These are phyloP conservation scores for Myotis brandtii DNA, from an alignment of 2,113 vertebrate genomes.

Conservation along the genomic window DNA sequence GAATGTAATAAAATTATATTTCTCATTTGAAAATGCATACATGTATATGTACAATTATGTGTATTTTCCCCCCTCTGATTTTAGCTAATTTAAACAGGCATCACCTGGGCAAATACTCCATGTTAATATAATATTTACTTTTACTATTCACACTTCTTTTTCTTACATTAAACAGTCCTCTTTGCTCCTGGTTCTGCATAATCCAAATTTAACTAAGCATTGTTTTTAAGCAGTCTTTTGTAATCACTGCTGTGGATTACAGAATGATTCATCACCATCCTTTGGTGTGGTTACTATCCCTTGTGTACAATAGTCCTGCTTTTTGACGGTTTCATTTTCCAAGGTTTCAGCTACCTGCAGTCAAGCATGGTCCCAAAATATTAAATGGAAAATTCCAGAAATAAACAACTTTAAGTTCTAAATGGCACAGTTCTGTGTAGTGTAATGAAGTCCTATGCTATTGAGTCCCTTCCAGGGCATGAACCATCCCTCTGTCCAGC, in stretches of 20 bases:
- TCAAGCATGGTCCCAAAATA: too few species aligned
- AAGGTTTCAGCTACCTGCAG: neutral
- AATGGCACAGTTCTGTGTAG: neutral
- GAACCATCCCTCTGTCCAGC: neutral
- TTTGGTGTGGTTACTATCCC: slow-evolving; percentile 67
- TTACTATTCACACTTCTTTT: neutral
- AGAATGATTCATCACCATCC: slow-evolving; percentile 75
- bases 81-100: neutral
- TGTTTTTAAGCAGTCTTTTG: slow-evolving; percentile 70
- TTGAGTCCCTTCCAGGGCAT: neutral
- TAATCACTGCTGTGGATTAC: slow-evolving; percentile 69
- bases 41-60: neutral
- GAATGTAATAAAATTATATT: neutral
- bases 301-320: neutral
- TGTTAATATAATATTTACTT: neutral
- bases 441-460: neutral
- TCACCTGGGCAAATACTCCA: neutral
- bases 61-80: neutral
- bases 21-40: neutral
- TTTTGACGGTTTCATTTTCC: neutral
- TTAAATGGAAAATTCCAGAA: neutral
- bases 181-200: slow-evolving; percentile 50
- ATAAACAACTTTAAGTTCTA: neutral
- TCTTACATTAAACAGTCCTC: slow-evolving; percentile 13
- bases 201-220: slow-evolving; percentile 71